phyloP scores from a whole-genome alignment of 2,797 vertebrate genomes.

The Apogon talboti region DNA sequence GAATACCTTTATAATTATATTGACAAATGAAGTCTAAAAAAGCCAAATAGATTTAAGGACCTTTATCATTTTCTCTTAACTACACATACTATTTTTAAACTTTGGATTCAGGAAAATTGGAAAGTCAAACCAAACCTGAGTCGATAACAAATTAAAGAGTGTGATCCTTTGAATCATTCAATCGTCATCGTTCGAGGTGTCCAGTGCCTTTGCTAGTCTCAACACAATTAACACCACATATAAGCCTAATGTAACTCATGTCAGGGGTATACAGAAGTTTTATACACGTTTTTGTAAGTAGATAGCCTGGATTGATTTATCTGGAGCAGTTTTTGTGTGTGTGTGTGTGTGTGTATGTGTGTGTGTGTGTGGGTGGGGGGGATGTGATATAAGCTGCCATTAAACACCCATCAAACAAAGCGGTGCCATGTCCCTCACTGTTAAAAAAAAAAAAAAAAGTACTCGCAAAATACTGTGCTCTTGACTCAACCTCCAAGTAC shows the following conservation, averaged over 20 bases:
- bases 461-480: too few species aligned
- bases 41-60: neutral
- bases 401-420: neutral
- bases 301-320: neutral
- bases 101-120: constrained; percentile 24
- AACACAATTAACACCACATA: constrained; percentile 71
- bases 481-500: too few species aligned
- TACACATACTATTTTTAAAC: constrained; percentile 47
- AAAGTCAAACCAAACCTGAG: constrained; percentile 49
- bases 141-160: constrained; percentile 81
- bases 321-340: constrained; percentile 6
- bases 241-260: constrained; percentile 26
- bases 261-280: constrained; percentile 8
- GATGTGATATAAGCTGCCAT: too few species aligned
- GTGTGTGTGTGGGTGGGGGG: neutral
- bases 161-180: constrained; percentile 58
- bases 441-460: too few species aligned
- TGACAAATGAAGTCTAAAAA: constrained; percentile 13
- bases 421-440: too few species aligned
- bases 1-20: too few species aligned
- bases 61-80: constrained; percentile 4
- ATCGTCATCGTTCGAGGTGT: constrained; percentile 35
- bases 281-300: neutral
- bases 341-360: neutral
- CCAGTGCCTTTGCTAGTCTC: constrained; percentile 62